phyloP scores from a whole-genome alignment of 2,113 vertebrate species.

The Microtus montanus region DNA sequence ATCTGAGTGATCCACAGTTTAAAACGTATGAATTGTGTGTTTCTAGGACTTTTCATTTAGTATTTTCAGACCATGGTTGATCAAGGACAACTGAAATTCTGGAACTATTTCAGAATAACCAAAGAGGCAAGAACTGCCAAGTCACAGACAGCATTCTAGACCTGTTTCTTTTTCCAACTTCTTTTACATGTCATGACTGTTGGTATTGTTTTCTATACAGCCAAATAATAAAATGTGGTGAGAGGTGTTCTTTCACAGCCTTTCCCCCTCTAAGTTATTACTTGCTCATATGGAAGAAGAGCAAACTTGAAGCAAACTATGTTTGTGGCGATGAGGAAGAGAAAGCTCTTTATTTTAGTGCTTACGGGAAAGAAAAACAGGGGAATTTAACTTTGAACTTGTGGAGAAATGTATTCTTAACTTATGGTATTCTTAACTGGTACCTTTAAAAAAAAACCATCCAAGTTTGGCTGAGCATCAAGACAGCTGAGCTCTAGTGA shows the following conservation, averaged over 20 bases:
- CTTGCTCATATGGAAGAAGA: background rate
- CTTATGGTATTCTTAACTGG: conserved; percentile 63
- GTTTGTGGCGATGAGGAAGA: background rate
- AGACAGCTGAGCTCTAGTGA: conserved; percentile 59
- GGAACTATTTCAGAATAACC: background rate
- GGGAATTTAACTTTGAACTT: conserved; percentile 48
- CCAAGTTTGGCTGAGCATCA: conserved; percentile 54
- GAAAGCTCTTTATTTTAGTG: conserved; percentile 43
- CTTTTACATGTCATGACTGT: conserved; percentile 13
- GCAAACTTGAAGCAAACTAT: conserved; percentile 9
- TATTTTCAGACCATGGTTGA: background rate
- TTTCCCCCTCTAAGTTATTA: conserved; percentile 38
- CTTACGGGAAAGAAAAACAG: conserved; percentile 37
- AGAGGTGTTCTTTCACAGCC: conserved; percentile 1
- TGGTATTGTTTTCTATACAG: conserved; percentile 35
- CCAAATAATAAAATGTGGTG: background rate
- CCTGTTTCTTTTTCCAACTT: background rate
- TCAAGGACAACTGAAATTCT: background rate
- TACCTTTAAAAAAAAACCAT: conserved; percentile 62
- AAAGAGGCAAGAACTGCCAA: background rate
- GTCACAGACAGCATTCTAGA: background rate
- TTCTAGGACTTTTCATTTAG: background rate
- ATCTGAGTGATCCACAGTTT: background rate
- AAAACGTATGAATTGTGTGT: background rate
- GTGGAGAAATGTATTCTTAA: conserved; percentile 60